Percentiles rank a stretch among this genome's conserved stretches.
These are phyloP conservation scores for Eugnorisma glareosa DNA, from an alignment of 2,888 invertebrate genomes.

Conservation along the genomic window DNA sequence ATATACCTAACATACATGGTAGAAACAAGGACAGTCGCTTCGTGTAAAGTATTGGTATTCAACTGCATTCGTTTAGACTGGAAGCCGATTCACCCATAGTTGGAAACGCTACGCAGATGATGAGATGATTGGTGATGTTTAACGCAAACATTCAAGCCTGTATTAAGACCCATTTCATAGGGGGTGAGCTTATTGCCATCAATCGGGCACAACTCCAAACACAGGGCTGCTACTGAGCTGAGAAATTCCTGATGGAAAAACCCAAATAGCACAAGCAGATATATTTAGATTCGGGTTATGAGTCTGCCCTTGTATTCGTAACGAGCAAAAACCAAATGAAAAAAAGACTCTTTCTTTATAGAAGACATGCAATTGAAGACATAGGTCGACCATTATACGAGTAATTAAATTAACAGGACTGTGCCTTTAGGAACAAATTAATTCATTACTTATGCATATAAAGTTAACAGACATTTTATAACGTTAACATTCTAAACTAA, in stretches of 20 bases:
- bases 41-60: neutral
- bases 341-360: neutral
- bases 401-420: neutral
- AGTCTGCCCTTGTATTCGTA: neutral
- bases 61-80: neutral
- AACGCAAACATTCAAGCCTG: neutral
- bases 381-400: neutral
- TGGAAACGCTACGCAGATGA: too few species aligned
- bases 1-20: neutral
- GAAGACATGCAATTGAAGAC: slow-evolving; percentile 9
- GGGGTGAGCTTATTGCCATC: neutral
- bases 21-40: neutral
- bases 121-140: neutral
- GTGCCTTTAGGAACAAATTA: slow-evolving; percentile 3
- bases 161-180: neutral
- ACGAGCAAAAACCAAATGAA: neutral
- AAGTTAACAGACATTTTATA: slow-evolving; percentile 12
- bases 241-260: neutral
- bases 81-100: neutral
- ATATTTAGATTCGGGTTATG: neutral
- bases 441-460: slow-evolving; percentile 10
- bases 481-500: slow-evolving; percentile 25
- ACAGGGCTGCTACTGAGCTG: neutral
- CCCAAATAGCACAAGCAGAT: neutral
- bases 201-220: neutral